These are phyloP conservation scores for Harpagus bidentatus DNA, from an alignment of 2,113 vertebrate genomes.

Conservation along the genomic window DNA sequence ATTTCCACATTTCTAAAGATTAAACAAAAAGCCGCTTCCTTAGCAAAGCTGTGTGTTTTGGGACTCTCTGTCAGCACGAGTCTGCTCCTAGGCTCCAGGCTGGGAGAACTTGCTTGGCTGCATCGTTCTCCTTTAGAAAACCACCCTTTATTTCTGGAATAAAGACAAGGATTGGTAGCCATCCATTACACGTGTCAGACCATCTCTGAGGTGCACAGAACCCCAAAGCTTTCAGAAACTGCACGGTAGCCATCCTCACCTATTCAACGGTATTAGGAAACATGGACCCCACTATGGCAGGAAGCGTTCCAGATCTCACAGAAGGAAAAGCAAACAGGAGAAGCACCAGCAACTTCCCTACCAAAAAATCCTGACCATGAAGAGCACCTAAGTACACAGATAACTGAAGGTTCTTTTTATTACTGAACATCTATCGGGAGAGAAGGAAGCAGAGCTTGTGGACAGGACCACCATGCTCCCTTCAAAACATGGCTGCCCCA, in stretches of 20 bases:
- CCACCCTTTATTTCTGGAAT: background rate
- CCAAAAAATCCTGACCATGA: background rate
- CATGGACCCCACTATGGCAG: fast-evolving
- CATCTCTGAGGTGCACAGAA: background rate
- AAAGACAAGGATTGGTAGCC: background rate
- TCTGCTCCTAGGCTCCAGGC: background rate
- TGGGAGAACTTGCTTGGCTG: background rate
- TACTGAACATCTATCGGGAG: fast-evolving
- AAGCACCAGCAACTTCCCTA: background rate
- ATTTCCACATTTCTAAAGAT: background rate
- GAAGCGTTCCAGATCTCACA: background rate
- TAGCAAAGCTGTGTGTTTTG: background rate
- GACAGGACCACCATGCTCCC: background rate
- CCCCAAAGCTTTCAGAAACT: background rate
- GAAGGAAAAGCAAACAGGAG: background rate
- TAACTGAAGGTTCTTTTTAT: background rate
- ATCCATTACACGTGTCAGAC: background rate
- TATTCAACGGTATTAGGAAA: fast-evolving
- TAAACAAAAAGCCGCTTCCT: background rate
- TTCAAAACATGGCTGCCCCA: background rate
- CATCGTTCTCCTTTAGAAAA: background rate
- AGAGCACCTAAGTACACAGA: background rate
- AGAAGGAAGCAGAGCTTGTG: background rate
- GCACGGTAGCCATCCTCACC: background rate
- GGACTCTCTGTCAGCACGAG: background rate